Conservation (phyloP, 53 echinoderm and acorn worm genomes). For the Paelopatides confundens region DNA sequence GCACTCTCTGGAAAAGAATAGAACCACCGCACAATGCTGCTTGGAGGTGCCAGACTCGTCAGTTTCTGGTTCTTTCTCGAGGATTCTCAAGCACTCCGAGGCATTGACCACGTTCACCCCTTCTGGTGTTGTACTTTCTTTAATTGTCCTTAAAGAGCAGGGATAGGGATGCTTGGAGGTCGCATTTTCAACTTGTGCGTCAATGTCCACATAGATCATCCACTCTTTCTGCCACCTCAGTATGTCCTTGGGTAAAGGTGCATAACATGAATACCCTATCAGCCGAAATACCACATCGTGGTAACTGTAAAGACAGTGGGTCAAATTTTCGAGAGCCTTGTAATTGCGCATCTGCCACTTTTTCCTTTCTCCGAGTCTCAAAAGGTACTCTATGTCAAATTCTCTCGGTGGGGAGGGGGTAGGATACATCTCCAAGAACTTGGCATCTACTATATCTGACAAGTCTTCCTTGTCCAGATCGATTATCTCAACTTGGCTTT, state of each 20-base stretch:
- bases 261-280: not conserved
- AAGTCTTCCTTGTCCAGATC: not conserved
- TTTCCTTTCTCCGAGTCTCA: not conserved
- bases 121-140: not conserved
- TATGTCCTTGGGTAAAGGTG: not conserved
- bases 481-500: too few relatives aligned
- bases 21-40: conserved; percentile 75
- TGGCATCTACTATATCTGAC: not conserved
- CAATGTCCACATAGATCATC: not conserved
- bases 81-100: conserved; percentile 33
- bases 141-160: not conserved
- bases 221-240: not conserved
- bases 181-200: not conserved
- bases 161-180: conserved; percentile 17
- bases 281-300: not conserved
- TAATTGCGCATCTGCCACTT: not conserved
- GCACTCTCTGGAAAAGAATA: conserved; percentile 93
- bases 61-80: not conserved
- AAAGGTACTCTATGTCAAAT: not conserved
- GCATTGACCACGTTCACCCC: conserved; percentile 57
- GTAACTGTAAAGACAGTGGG: conserved; percentile 8
- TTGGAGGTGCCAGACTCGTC: conserved; percentile 31
- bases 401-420: not conserved
- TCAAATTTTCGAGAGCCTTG: conserved; percentile 4
- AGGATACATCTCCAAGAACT: not conserved